Conservation (phyloP, 2,888 invertebrate genomes). For the Elaeidobius kamerunicus region DNA sequence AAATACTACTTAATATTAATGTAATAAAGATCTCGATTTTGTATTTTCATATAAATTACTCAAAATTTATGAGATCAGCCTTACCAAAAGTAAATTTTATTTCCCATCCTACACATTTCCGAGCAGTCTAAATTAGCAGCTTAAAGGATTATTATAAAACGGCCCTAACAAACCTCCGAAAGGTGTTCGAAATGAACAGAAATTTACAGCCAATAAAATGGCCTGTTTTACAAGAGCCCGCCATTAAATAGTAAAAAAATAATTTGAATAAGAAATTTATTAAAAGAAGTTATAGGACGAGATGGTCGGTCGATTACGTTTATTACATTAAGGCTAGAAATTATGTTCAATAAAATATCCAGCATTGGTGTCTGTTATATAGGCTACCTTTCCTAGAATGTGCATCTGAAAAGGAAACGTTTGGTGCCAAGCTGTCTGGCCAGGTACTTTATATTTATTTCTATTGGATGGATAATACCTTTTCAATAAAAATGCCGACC, state of each 20-base stretch:
- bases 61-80: not conserved
- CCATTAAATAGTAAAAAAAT: conserved; percentile 23
- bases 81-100: conserved; percentile 4
- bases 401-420: conserved; percentile 7
- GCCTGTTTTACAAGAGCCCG: conserved; percentile 18
- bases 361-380: conserved; percentile 20
- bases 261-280: conserved; percentile 20
- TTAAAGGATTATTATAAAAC: conserved; percentile 17
- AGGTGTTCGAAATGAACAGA: conserved; percentile 11
- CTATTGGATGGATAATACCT: conserved; percentile 15
- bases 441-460: conserved; percentile 19
- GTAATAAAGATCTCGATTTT: too few relatives aligned
- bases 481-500: conserved; percentile 20
- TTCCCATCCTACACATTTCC: conserved; percentile 4
- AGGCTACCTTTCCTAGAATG: conserved; percentile 14
- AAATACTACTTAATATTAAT: not conserved
- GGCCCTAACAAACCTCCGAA: conserved; percentile 5
- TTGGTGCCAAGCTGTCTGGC: conserved; percentile 25
- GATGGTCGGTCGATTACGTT: conserved; percentile 18
- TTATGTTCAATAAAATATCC: conserved; percentile 23
- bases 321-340: conserved; percentile 18
- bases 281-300: conserved; percentile 16
- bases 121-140: conserved; percentile 13
- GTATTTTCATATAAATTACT: not conserved
- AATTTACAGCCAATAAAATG: conserved; percentile 19